Base-by-base conservation (phyloP, 2,888 invertebrate species). In the Erynnis tages region DNA sequence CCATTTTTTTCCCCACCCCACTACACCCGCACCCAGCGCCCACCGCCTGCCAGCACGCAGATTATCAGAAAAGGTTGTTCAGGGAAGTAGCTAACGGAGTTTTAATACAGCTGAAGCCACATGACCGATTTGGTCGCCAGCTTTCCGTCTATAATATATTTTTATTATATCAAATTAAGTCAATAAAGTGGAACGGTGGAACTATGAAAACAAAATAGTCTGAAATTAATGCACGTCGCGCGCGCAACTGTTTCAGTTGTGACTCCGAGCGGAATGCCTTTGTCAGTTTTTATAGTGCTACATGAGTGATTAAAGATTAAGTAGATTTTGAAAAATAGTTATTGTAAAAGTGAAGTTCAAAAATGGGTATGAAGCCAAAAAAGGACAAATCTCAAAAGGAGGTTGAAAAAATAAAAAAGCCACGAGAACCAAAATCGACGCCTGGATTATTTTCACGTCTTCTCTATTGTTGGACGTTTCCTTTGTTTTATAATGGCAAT, bases 391-490 rank as follows among this genome's bases (percentile, higher is more conserved):
- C 63, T 35, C 59, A 61, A 47, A 64, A 65, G 54, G 54, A 56
- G 25, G 27, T 35, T 3, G 58, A 58, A n/a, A 53, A 59, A 43
- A 40, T 16, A 23, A 62, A 66, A 52, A 47, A 62, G 19, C 53
- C 64, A 4, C 58, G 59, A 2, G 58, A 71, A 38, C 29, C 14
- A 4, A 83, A 82, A 55, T 55, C 62, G n/a, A 59, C 71, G 0
- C 88, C 89, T 0, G 71, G 76, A 7, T 61, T 91, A 4, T 63
- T 95, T 4, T 93, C 94, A 1, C 88, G 93, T 54, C 73, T 94
- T 19, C 78, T 92, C 37, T 94, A 93, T 79, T 92, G 93, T 80
- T 97, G 96, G 93, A 93, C 95, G 49, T 86, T 95, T 67, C 93
- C 93, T 3, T 82, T 95, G 65, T 96, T 96, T 79, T 92, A 91